Evolutionary conservation across 1,140 invertebrate species (phyloP), one percentile per base, ranked within the genome.

Genomic region (Drosophila seguyi): DNA sequence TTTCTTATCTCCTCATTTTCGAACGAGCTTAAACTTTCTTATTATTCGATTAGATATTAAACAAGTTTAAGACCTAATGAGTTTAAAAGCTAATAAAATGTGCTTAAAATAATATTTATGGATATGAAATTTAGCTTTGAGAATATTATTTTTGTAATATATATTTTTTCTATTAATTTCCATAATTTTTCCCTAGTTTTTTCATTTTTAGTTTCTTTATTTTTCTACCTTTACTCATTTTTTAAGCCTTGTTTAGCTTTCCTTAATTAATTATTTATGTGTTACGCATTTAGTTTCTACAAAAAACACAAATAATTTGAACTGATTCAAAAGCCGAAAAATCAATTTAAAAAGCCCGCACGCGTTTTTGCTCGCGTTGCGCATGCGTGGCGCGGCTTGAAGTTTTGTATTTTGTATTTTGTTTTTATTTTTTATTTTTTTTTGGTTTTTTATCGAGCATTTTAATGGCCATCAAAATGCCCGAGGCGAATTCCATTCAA

Each of bases 201-300:
- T 6, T 36, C 13, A 25, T 25, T 4, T 25, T 29, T 8, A 8
- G 7, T 29, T 31, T 8, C 16, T 47, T 25, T 1, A 47, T 16
- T 8, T 27, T 4, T 1, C 25, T 10, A 2, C 8, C 4, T n/a
- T 27, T 25, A 47, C 14, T 3, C 22, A 25, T 16, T 2, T 14
- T 10, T 52, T 53, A 34, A 34, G 13, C 39, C 34, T 31, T 42
- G 25, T 11, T 16, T 14, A 18, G 55, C 62, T 44, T 65, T 65
- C 52, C 29, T 66, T 75, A 75, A 86, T 85, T 86, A 75, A 82
- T 79, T 85, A 86, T 85, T 77, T 85, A 85, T 77, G 67, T 81
- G 41, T 81, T 61, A 86, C 78, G 82, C 68, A 78, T 81, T 75
- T 63, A 68, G 83, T 86, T 85, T 85, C 81, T 75, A 75, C 55